phyloP scores from a whole-genome alignment of 2,113 vertebrate species.

The Equus przewalskii region DNA sequence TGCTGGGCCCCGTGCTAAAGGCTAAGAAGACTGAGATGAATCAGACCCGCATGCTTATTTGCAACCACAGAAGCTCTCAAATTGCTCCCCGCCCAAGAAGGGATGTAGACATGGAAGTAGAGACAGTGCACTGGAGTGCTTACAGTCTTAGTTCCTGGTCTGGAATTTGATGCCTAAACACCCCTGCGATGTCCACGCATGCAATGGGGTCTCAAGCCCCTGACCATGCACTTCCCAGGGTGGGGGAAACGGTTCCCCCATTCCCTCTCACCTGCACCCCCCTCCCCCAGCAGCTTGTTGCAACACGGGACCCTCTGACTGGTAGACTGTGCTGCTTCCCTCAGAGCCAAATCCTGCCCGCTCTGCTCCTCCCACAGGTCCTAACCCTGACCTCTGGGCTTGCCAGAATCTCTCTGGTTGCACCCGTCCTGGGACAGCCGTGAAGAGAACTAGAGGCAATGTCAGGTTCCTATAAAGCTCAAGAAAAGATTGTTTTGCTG shows the following conservation, averaged over 20 bases:
- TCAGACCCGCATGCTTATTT: slow-evolving; percentile 4
- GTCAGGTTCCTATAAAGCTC: not conserved
- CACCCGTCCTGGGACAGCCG: not conserved
- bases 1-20: not conserved
- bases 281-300: not conserved
- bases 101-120: not conserved
- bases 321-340: not conserved
- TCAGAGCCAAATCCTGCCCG: not conserved
- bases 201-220: not conserved
- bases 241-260: not conserved
- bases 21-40: not conserved
- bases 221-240: not conserved
- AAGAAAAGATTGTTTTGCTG: not conserved
- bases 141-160: not conserved
- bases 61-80: not conserved
- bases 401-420: not conserved
- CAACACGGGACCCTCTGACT: not conserved
- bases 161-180: slow-evolving; percentile 16
- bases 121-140: not conserved
- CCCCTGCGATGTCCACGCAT: not conserved
- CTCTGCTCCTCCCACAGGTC: not conserved
- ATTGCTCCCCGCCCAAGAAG: not conserved
- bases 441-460: not conserved
- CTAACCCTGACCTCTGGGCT: not conserved
- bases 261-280: not conserved